phyloP scores from a whole-genome alignment of 2,797 vertebrate genomes.

The Gephyroberyx darwinii region DNA sequence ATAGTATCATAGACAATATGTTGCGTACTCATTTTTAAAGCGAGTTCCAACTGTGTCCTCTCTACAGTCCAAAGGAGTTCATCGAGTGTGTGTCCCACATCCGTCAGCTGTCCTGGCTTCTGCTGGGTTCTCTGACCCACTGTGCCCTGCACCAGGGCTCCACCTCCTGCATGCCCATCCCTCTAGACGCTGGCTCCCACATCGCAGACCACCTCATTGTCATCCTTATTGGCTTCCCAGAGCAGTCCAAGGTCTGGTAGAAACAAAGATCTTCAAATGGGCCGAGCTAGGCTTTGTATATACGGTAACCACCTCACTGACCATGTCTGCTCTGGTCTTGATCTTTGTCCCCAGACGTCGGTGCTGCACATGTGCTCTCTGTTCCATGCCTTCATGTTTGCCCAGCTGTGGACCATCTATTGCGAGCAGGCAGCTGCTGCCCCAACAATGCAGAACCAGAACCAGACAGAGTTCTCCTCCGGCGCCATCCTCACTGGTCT shows the following conservation, averaged over 20 bases:
- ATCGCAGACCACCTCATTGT: slow-evolving; percentile 98
- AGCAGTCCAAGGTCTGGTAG: slow-evolving; percentile 96
- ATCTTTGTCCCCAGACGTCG: slow-evolving; percentile 85
- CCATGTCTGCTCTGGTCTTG: slow-evolving; percentile 18
- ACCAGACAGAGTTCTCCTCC: slow-evolving; percentile 96
- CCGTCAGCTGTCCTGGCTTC: slow-evolving; percentile 96
- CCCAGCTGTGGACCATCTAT: slow-evolving; percentile 98
- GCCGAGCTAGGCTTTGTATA: slow-evolving; percentile 15
- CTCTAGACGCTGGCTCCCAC: slow-evolving; percentile 96
- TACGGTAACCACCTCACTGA: slow-evolving; percentile 19
- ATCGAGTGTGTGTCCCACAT: slow-evolving; percentile 99
- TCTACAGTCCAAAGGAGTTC: slow-evolving; percentile 94
- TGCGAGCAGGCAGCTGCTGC: slow-evolving; percentile 95
- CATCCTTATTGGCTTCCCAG: slow-evolving; percentile 98
- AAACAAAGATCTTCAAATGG: slow-evolving; percentile 6
- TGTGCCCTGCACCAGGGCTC: slow-evolving; percentile 94
- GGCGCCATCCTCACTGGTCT: slow-evolving; percentile 94
- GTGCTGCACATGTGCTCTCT: slow-evolving; percentile 99
- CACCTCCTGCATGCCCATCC: slow-evolving; percentile 95
- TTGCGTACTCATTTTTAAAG: slow-evolving; percentile 14
- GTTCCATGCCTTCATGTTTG: slow-evolving; percentile 99
- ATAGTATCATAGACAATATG: background rate
- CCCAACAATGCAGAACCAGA: slow-evolving; percentile 90
- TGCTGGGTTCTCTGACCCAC: slow-evolving; percentile 96
- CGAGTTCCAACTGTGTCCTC: slow-evolving; percentile 24